These are phyloP conservation scores for Dryadula phaetusa DNA, from an alignment of 2,888 invertebrate genomes.

Conservation along the genomic window DNA sequence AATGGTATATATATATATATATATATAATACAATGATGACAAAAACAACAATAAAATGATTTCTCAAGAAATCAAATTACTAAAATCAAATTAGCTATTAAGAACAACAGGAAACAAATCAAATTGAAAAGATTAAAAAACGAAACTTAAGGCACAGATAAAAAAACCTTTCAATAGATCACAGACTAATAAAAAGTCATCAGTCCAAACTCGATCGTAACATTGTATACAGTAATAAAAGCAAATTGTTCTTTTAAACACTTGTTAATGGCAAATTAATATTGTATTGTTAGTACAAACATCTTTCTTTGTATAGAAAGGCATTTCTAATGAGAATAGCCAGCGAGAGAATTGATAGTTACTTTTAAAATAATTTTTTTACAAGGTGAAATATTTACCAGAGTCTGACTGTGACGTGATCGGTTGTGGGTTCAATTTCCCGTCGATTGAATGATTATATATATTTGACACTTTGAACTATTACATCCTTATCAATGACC, in stretches of 20 bases:
- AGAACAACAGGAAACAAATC: slow-evolving; percentile 1
- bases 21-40: no score
- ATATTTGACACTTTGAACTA: slow-evolving; percentile 1
- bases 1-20: no score
- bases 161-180: slow-evolving; percentile 27
- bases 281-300: no score
- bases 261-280: not conserved
- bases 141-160: slow-evolving; percentile 5
- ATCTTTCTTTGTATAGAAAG: no score
- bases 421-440: no score
- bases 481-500: slow-evolving; percentile 18
- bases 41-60: not conserved
- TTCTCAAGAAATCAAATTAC: not conserved
- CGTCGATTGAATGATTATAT: no score
- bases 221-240: not conserved
- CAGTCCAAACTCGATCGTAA: slow-evolving; percentile 15
- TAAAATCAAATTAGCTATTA: not conserved
- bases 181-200: slow-evolving; percentile 15
- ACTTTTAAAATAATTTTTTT: no score
- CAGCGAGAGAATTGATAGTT: no score
- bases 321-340: no score
- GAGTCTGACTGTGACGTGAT: no score
- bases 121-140: not conserved
- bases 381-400: no score
- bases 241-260: not conserved